Base-by-base conservation (phyloP, 2,888 invertebrate genomes). In the Unio delphinus region DNA sequence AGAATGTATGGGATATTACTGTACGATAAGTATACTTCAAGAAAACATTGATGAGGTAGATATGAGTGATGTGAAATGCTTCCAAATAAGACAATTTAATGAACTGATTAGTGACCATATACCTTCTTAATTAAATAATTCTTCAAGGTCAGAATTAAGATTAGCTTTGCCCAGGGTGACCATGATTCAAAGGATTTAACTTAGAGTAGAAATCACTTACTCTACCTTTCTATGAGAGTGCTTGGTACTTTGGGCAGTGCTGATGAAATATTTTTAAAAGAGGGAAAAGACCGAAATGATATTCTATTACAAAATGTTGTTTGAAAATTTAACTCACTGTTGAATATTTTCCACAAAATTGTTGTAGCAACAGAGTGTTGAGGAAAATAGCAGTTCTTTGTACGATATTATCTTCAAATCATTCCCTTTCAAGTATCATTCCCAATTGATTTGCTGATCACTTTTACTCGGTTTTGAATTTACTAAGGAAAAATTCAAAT, bases 81-180 rank as follows among this genome's bases (percentile, higher is more conserved):
- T 54, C 54, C 54, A 62, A 54, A 62, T 62, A n/a, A 30, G 62
- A 62, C 54, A 54, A 4, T 54, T 62, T 54, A 62, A 62, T 62
- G 62, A 62, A 54, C 20, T 62, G n/a, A 62, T 62, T 8, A n/a
- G n/a, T 34, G 62, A 62, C 62, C 45, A 62, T 34, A 8, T 62
- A 54, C 62, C 45, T 62, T 30, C 54, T 15, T 11, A 20, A 45
- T 23, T 30, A 45, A 34, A 17, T 62, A 34, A 34, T 18, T 45
- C 18, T n/a, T 62, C 62, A 20, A 30, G 54, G n/a, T 62, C 54
- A 34, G 62, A 62, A 62, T 23, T 23, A 23, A 23, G 23, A 61
- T 69, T 34, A 62, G 62, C 54, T 62, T 45, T 54, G 20, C 62
- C 26, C 61, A 69, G 26, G 59, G 62, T 57, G 55, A 18, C 26